A percentile compares a stretch with the other conserved stretches of the same genome.
These are phyloP conservation scores for Drosophila stalkeri DNA, from an alignment of 2,888 invertebrate species.

Conservation along the genomic window DNA sequence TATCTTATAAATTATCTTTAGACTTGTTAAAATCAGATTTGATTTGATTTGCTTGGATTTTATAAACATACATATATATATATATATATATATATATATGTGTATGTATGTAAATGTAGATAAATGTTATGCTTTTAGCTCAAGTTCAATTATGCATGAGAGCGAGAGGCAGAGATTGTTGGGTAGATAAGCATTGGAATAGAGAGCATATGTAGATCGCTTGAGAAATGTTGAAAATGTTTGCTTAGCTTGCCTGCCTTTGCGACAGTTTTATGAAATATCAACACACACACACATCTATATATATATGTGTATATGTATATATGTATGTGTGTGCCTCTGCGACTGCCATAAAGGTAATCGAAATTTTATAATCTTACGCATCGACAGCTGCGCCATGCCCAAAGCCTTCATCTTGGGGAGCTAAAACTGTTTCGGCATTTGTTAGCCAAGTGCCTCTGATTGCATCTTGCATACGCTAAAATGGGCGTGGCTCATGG, in stretches of 20 bases:
- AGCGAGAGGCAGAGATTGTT: neutral
- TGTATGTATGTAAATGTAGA: too few relatives aligned
- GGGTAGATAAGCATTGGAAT: neutral
- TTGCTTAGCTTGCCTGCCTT: slow-evolving; percentile 20
- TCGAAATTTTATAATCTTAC: slow-evolving; percentile 51
- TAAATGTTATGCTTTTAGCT: too few relatives aligned
- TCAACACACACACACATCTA: neutral
- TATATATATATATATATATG: too few relatives aligned
- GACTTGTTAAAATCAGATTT: too few relatives aligned
- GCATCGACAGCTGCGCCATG: slow-evolving; percentile 22
- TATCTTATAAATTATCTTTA: too few relatives aligned
- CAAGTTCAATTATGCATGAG: too few relatives aligned
- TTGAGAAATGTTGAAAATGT: neutral
- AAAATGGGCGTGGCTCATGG: slow-evolving; percentile 11
- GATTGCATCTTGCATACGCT: neutral
- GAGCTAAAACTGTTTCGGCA: neutral
- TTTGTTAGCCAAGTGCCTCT: slow-evolving; percentile 17
- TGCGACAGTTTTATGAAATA: slow-evolving; percentile 27
- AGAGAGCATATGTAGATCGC: neutral
- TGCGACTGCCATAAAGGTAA: slow-evolving; percentile 46
- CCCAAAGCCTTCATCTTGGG: neutral
- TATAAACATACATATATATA: too few relatives aligned
- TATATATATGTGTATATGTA: neutral
- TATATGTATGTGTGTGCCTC: neutral
- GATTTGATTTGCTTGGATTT: too few relatives aligned